Percentiles rank a stretch among this genome's conserved stretches.
These are phyloP conservation scores for Xyrauchen texanus DNA, from an alignment of 2,113 vertebrate genomes.

Conservation along the genomic window DNA sequence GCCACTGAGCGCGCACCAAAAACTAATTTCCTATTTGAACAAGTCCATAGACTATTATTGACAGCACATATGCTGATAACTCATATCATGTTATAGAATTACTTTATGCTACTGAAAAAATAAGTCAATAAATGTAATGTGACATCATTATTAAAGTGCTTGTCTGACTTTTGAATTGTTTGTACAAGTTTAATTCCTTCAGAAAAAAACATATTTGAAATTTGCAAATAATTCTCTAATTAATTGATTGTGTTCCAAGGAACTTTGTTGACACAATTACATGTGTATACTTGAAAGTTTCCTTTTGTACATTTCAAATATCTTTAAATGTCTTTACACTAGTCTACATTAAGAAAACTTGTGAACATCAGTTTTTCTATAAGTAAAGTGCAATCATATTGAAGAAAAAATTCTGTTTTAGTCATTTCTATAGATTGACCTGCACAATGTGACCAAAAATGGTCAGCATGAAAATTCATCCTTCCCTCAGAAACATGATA, in stretches of 20 bases:
- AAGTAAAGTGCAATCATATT: not conserved
- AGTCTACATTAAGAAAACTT: not conserved
- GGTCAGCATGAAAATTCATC: not conserved
- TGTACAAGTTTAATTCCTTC: no score
- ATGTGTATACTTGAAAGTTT: not conserved
- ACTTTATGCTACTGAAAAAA: no score
- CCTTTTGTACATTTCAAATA: not conserved
- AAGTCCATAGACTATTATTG: no score
- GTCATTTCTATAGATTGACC: not conserved
- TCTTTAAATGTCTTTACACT: not conserved
- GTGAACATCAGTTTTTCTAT: not conserved
- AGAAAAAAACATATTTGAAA: no score
- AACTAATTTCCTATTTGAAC: not conserved
- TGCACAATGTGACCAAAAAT: no score
- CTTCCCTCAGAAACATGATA: not conserved
- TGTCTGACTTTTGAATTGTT: no score
- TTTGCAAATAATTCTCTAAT: no score
- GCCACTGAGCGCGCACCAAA: not conserved
- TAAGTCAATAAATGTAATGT: no score
- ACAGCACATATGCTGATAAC: no score
- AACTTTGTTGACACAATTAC: not conserved
- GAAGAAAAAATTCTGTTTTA: not conserved
- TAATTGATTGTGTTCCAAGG: not conserved
- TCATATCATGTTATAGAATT: no score
- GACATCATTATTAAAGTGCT: no score